Evolutionary conservation across 2,797 vertebrate genomes (phyloP), one percentile per base, ranked within the genome.

Genomic region (Decapterus maruadsi): DNA sequence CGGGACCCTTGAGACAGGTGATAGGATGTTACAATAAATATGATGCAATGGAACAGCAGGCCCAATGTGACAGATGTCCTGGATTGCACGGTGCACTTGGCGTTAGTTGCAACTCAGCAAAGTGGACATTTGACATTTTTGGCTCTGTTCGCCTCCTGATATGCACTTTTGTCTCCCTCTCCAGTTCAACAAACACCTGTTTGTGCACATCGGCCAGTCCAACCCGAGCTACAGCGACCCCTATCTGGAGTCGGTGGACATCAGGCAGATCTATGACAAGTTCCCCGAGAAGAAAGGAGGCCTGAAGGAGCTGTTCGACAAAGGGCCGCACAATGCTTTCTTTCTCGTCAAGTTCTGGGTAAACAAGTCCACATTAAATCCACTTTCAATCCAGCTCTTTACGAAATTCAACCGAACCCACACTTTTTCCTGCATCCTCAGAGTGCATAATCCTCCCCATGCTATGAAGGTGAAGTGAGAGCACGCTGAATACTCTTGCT

Each of bases 311-410:
- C 95, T 99, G 68, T 99, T 97, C 77, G 97, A 99, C 87, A 97
- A 96, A 77, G 98, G 98, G 64, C 97, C 97, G 26, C 92, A 93
- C 71, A 97, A 97, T 12, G 96, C 97, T 50, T 99, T 99, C 93
- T 99, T 98, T 89, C 96, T 99, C 1, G 97, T 99, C 85, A 99
- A 99, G 91, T 99, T 99, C 94, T 99, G 97, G 98, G 98, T 99
- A 94, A 97, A 96, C 6, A 16, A 54, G 10, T 12, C 22, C 11
- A 1, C 8, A 26, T 53, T 51, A 22, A 29, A 8, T 42, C 20
- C 1, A 6, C 20, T 73, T 63, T 19, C 29, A 20, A 26, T 69
- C 16, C 9, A 26, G n/a, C 62, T 71, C 13, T 16, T 45, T 43
- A 17, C 2, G n/a, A 0, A 29, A 36, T 63, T 60, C 12, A 57